Percentiles rank a stretch among this genome's conserved stretches.
These are phyloP conservation scores for Cynocephalus volans DNA, from an alignment of 2,113 vertebrate genomes.

Conservation along the genomic window DNA sequence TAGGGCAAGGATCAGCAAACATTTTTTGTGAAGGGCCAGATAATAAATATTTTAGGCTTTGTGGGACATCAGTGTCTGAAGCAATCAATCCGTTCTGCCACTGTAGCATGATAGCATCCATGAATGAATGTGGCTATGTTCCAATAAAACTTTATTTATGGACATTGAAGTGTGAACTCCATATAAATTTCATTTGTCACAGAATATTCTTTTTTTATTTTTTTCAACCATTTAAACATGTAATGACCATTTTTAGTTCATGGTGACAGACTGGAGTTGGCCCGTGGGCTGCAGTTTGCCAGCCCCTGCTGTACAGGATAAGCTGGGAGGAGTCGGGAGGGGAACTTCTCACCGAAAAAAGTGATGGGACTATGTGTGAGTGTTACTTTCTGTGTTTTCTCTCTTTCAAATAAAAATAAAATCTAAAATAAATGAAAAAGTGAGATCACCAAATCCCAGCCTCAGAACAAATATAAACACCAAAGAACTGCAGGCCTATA, in stretches of 20 bases:
- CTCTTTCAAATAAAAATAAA: background rate
- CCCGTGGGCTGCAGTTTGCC: background rate
- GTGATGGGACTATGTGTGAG: background rate
- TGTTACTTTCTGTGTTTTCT: background rate
- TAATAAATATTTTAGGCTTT: background rate
- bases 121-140: rapidly evolving
- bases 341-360: background rate
- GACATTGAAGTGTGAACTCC: background rate
- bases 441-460: background rate
- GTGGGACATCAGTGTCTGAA: background rate
- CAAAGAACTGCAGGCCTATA: background rate
- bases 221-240: background rate
- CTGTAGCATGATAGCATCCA: rapidly evolving
- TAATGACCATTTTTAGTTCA: background rate
- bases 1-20: background rate
- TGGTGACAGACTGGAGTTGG: background rate
- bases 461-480: background rate
- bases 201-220: background rate
- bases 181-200: background rate
- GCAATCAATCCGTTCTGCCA: background rate
- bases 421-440: background rate
- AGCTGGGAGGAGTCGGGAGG: background rate
- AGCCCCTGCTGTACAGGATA: no score
- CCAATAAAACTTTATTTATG: no score
- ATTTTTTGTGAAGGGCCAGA: background rate